Evolutionary conservation across 2,888 invertebrate species (phyloP), one percentile per base, ranked within the genome.

Genomic region (Laspeyria flexula): DNA sequence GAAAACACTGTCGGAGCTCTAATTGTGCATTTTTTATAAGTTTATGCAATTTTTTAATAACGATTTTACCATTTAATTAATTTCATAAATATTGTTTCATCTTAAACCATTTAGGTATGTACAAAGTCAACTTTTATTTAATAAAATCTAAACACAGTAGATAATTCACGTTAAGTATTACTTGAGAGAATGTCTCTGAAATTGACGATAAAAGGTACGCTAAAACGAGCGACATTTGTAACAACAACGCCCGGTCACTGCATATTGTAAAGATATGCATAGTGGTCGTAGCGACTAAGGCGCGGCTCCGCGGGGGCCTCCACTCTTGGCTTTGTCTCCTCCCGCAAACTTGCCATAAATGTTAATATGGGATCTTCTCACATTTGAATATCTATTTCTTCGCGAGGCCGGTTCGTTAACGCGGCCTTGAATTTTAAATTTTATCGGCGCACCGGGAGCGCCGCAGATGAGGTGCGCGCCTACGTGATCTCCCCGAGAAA

Each of bases 351-450:
- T 88, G 90, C 91, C 90, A 92, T 92, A 92, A 92, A 91, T 92
- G 92, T 92, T 92, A 92, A 92, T 92, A 92, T 90, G 92, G 92
- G 91, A 90, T 88, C 87, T 87, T 83, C 88, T 86, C 86, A 85
- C 91, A 91, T 92, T 92, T 92, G 92, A 92, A 92, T 92, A 92
- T 91, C 92, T 91, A 91, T 92, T 92, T 92, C 89, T 91, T 90
- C 87, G 90, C 90, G 90, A 84, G 90, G 87, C 85, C 88, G 88
- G 91, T 92, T 92, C 90, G 91, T 92, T 92, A 92, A 90, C 90
- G 88, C 88, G 91, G 88, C 92, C 92, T 92, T 91, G 92, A 92
- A 92, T 92, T 92, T 92, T 92, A 92, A 91, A 91, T 92, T 90
- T 92, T 92, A 91, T 91, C 83, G 87, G 68, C 90, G 90, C 85